These are phyloP conservation scores for Conus ventricosus DNA, from an alignment of 1,140 invertebrate genomes.

Conservation along the genomic window DNA sequence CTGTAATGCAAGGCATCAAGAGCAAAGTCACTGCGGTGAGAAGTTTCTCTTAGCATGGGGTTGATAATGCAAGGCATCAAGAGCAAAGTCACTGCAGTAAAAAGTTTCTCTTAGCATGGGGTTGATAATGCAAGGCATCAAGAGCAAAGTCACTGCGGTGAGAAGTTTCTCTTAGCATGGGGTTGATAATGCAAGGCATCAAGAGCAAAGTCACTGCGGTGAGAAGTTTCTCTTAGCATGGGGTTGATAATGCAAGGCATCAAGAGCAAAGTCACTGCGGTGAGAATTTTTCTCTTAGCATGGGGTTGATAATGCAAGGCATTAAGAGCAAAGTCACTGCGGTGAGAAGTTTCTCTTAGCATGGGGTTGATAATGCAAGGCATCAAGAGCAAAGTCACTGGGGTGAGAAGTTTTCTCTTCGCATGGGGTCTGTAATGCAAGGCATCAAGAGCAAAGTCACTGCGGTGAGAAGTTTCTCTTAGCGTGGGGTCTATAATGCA, in stretches of 20 bases:
- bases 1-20: conserved; percentile 80
- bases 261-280: conserved; percentile 82
- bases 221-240: conserved; percentile 59
- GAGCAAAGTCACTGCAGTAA: conserved; percentile 82
- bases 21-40: conserved; percentile 83
- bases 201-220: conserved; percentile 83
- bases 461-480: conserved; percentile 74
- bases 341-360: conserved; percentile 72
- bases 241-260: conserved; percentile 78
- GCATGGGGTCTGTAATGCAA: no score
- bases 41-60: no score
- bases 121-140: conserved; percentile 79
- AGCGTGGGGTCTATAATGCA: conserved; percentile 70
- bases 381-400: conserved; percentile 83
- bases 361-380: conserved; percentile 76
- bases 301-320: no score
- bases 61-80: conserved; percentile 85
- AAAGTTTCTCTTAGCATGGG: conserved; percentile 44
- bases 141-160: conserved; percentile 83
- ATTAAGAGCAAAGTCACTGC: conserved; percentile 84
- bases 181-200: conserved; percentile 85
- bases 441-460: conserved; percentile 85
- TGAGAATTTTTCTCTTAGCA: no score
- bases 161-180: no score
- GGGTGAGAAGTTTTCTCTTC: no score